These are phyloP conservation scores for Heliconius charithonia DNA, from an alignment of 2,888 invertebrate species.

Conservation along the genomic window DNA sequence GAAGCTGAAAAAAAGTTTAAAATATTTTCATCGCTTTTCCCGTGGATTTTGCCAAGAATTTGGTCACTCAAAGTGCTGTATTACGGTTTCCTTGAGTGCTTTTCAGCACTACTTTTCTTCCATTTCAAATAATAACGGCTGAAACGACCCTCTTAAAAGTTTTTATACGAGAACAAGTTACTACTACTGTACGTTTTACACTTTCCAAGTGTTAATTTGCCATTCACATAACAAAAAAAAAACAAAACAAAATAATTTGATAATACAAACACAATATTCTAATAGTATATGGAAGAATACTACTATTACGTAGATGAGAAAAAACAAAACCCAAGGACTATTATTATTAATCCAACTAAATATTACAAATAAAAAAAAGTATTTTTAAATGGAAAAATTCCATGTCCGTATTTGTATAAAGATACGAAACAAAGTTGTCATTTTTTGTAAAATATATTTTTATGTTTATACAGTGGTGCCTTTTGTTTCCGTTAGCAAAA, in stretches of 20 bases:
- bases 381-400: background rate
- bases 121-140: conserved; percentile 8
- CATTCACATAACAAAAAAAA: too few relatives aligned
- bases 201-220: too few relatives aligned
- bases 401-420: too few relatives aligned
- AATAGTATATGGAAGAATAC: too few relatives aligned
- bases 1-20: background rate
- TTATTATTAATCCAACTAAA: background rate
- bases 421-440: background rate
- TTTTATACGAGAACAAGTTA: background rate
- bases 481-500: conserved; percentile 17
- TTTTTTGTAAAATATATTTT: conserved; percentile 4
- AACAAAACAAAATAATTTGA: too few relatives aligned
- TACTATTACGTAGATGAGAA: background rate
- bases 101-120: conserved; percentile 18
- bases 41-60: background rate
- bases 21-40: background rate
- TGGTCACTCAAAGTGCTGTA: conserved; percentile 17
- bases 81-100: background rate
- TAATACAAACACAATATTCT: too few relatives aligned
- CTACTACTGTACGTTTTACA: background rate
- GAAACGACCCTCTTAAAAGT: conserved; percentile 5
- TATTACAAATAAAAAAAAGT: background rate
- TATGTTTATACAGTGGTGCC: background rate
- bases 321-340: background rate